Evolutionary conservation across 23 tunicate genomes (phyloP).

Genomic region (Corella eumyota): DNA sequence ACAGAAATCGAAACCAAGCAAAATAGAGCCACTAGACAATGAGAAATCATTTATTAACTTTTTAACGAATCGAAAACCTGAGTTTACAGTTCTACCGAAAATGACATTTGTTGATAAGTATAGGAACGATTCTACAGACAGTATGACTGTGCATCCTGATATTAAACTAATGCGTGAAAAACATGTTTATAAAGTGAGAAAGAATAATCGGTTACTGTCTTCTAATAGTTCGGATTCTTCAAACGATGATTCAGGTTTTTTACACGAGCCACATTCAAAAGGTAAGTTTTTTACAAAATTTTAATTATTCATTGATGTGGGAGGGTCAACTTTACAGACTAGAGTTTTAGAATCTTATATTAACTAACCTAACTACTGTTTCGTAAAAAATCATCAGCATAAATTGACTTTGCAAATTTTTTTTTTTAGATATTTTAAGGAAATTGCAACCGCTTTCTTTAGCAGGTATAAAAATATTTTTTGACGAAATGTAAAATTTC

Average conservation of each 20-base stretch:
- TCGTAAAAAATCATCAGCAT: background rate
- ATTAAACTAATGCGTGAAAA: slow-evolving; percentile 3
- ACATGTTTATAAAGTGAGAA: slow-evolving; percentile 5
- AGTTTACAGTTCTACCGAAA: background rate
- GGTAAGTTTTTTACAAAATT: slow-evolving; percentile 2
- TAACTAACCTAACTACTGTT: background rate
- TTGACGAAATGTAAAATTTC: no score
- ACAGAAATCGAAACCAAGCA: slow-evolving; percentile 11
- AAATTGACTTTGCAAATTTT: background rate
- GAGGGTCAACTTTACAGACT: background rate
- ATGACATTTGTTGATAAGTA: no score
- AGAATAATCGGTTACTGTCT: slow-evolving; percentile 8
- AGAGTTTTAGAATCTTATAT: background rate
- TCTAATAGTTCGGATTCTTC: slow-evolving; percentile 34
- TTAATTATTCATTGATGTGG: no score
- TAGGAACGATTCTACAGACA: background rate
- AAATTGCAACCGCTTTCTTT: slow-evolving; percentile 19
- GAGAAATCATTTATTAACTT: slow-evolving; percentile 20
- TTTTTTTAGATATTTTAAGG: slow-evolving; percentile 4
- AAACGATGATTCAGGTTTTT: slow-evolving; percentile 4
- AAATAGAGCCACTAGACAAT: slow-evolving; percentile 15
- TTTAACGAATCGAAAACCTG: slow-evolving; percentile 8
- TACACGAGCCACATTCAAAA: background rate
- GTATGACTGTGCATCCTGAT: slow-evolving; percentile 6
- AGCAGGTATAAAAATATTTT: no score